Evolutionary conservation across 2,797 vertebrate genomes (phyloP).

Genomic region (Bradypodion ventrale): DNA sequence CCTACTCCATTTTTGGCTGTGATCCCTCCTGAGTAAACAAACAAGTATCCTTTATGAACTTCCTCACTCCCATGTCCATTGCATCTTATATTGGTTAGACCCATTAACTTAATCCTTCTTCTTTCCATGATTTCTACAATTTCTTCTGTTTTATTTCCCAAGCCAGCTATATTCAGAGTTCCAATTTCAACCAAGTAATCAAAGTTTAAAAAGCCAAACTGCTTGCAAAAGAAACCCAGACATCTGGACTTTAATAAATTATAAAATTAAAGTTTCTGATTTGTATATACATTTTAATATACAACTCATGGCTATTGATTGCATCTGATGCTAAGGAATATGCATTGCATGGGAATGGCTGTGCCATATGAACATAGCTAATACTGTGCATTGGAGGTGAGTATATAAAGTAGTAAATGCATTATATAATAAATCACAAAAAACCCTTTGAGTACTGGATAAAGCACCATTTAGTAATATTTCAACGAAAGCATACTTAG

Average conservation of each 20-base stretch:
- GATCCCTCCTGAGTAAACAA: too few species aligned
- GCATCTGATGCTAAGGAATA: constrained; percentile 75
- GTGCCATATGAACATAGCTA: constrained; percentile 73
- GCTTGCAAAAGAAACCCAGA: constrained; percentile 87
- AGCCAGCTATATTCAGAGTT: too few species aligned
- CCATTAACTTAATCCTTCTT: too few species aligned
- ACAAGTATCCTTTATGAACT: too few species aligned
- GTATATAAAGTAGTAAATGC: constrained; percentile 74
- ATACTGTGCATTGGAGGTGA: constrained; percentile 73
- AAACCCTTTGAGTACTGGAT: constrained; percentile 64
- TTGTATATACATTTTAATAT: constrained; percentile 90
- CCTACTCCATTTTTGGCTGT: too few species aligned
- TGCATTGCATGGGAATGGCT: constrained; percentile 72
- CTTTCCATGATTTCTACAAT: too few species aligned
- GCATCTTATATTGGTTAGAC: too few species aligned
- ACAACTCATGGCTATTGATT: constrained; percentile 78
- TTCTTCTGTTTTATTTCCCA: too few species aligned
- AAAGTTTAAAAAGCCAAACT: constrained; percentile 63
- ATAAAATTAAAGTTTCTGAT: constrained; percentile 87
- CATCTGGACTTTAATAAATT: constrained; percentile 95
- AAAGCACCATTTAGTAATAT: constrained; percentile 65
- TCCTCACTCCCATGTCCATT: too few species aligned
- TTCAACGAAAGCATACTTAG: constrained; percentile 39
- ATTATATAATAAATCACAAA: constrained; percentile 69
- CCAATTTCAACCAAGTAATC: too few species aligned